These are phyloP conservation scores for Cacatua alba DNA, from an alignment of 2,113 vertebrate genomes.

Conservation along the genomic window DNA sequence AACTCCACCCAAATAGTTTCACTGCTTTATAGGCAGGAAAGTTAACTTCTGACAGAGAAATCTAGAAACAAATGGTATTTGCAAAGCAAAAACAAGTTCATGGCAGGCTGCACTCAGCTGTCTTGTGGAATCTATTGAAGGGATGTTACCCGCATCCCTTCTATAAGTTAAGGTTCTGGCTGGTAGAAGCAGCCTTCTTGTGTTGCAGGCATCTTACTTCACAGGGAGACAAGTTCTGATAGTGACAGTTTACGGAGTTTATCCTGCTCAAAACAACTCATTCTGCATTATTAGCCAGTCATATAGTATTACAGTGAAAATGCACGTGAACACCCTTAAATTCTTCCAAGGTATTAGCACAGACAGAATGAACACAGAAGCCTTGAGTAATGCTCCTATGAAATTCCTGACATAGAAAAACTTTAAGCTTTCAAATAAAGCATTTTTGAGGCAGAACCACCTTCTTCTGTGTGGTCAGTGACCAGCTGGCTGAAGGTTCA, in stretches of 20 bases:
- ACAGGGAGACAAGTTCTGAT: neutral
- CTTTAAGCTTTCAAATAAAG: neutral
- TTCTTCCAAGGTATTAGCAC: slow-evolving; percentile 41
- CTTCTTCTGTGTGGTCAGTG: neutral
- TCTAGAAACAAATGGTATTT: neutral
- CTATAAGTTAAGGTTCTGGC: neutral
- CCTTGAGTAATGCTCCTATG: neutral
- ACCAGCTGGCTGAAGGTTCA: neutral
- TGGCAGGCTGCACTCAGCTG: neutral
- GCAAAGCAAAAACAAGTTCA: neutral
- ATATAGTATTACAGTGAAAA: neutral
- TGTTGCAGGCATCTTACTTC: neutral
- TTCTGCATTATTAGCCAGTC: neutral
- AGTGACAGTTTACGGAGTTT: neutral
- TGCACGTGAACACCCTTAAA: slow-evolving; percentile 7
- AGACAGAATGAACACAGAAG: slow-evolving; percentile 27
- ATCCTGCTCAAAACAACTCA: neutral
- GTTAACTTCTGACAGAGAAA: neutral
- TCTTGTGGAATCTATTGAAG: rapidly evolving
- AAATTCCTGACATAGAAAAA: slow-evolving; percentile 19
- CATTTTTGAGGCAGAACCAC: neutral
- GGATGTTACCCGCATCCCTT: neutral
- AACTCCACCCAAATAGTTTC: neutral
- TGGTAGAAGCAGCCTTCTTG: neutral
- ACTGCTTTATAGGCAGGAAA: neutral